These are phyloP conservation scores for Aleiodes leptofemur DNA, from an alignment of 2,888 invertebrate species.

Conservation along the genomic window DNA sequence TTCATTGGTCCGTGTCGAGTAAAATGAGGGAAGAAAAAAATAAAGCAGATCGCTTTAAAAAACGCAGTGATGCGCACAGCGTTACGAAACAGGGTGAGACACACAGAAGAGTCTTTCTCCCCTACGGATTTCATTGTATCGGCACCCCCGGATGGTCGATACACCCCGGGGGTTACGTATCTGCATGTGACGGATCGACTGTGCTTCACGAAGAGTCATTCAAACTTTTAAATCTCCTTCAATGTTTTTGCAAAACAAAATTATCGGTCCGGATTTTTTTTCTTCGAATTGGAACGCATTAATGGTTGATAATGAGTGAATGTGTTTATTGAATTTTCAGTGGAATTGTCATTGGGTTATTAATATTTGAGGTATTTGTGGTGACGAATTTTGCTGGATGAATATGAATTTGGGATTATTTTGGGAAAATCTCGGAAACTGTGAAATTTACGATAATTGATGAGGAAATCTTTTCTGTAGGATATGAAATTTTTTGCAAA, in stretches of 20 bases:
- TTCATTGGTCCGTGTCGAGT: slow-evolving; percentile 61
- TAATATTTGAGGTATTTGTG: no score
- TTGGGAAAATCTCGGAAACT: no score
- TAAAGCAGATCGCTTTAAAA: slow-evolving; percentile 72
- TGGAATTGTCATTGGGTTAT: no score
- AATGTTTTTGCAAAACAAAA: no score
- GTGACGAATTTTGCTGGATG: no score
- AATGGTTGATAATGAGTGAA: no score
- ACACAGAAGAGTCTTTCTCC: slow-evolving; percentile 43
- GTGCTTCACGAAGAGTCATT: slow-evolving; percentile 42
- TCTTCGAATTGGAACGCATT: background rate
- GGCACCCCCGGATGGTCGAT: slow-evolving; percentile 48
- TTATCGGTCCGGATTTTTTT: no score
- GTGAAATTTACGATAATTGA: background rate
- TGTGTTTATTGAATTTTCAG: no score
- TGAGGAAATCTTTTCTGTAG: background rate
- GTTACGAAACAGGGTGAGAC: slow-evolving; percentile 51
- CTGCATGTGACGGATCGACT: slow-evolving; percentile 69
- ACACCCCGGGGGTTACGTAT: slow-evolving; percentile 59
- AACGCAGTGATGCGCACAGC: slow-evolving; percentile 71
- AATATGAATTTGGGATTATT: background rate
- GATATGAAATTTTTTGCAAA: no score
- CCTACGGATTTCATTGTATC: slow-evolving; percentile 61
- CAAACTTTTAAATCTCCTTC: no score
- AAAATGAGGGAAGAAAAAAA: slow-evolving; percentile 57